phyloP scores from a whole-genome alignment of 2,797 vertebrate genomes.

The Megalops cyprinoides region DNA sequence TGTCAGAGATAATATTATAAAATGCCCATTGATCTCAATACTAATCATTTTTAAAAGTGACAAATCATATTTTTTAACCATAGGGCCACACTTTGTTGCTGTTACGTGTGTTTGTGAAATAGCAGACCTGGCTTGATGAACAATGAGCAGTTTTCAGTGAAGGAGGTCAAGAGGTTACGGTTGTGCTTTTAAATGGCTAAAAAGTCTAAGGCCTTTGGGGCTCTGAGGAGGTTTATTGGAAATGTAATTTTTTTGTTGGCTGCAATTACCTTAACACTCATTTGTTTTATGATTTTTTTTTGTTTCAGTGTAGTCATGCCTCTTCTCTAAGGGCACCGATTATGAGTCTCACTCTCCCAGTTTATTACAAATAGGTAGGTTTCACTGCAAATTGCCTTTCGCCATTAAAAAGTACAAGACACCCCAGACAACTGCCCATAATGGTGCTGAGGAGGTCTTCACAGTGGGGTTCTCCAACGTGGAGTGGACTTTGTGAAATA shows the following conservation, averaged over 20 bases:
- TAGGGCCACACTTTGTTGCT: neutral
- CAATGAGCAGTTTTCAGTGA: slow-evolving; percentile 55
- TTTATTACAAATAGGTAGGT: slow-evolving; percentile 78
- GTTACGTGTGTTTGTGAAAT: neutral
- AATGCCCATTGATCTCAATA: neutral
- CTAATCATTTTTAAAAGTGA: neutral
- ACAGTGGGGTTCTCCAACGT: slow-evolving; percentile 47
- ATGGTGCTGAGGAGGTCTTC: slow-evolving; percentile 46
- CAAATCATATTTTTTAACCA: neutral
- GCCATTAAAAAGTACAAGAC: slow-evolving; percentile 50
- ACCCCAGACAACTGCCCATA: slow-evolving; percentile 40
- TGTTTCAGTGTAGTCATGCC: slow-evolving; percentile 47
- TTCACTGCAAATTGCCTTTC: slow-evolving; percentile 75
- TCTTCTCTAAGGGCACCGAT: slow-evolving; percentile 68
- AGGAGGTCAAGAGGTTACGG: slow-evolving; percentile 61
- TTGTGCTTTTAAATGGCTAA: slow-evolving; percentile 74
- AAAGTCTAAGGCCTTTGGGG: slow-evolving; percentile 46
- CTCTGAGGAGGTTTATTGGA: slow-evolving; percentile 74
- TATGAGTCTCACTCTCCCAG: slow-evolving; percentile 59
- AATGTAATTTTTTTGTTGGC: slow-evolving; percentile 80
- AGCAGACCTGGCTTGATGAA: slow-evolving; percentile 26
- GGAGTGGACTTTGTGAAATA: slow-evolving; percentile 74
- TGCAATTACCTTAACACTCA: slow-evolving; percentile 78
- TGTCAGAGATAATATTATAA: neutral
- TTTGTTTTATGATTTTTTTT: slow-evolving; percentile 73